Conservation (phyloP, 2,888 invertebrate species). For the Rotaria socialis region DNA sequence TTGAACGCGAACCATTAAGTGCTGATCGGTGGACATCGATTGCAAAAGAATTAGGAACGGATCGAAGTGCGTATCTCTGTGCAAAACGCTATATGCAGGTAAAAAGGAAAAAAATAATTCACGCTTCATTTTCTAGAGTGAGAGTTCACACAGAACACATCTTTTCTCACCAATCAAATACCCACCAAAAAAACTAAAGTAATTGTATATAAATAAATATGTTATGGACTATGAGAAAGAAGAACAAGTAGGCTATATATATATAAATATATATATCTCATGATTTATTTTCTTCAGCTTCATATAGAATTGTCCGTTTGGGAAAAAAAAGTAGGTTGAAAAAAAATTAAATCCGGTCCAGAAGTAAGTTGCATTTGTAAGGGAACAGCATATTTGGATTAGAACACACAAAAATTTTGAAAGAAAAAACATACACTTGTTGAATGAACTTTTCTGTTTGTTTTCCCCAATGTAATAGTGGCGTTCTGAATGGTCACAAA, state of each 20-base stretch:
- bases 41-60: slow-evolving; percentile 10
- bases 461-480: neutral
- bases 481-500: neutral
- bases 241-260: slow-evolving; percentile 29
- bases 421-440: no score
- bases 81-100: slow-evolving; percentile 37
- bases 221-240: neutral
- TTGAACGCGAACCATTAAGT: slow-evolving; percentile 17
- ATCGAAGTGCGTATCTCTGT: slow-evolving; percentile 36
- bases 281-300: slow-evolving; percentile 20
- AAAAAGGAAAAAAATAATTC: neutral
- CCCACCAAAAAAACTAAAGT: slow-evolving; percentile 12
- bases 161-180: slow-evolving; percentile 21
- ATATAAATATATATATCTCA: neutral
- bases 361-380: neutral
- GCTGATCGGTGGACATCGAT: neutral
- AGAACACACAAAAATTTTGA: no score
- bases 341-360: neutral
- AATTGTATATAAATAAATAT: slow-evolving; percentile 1
- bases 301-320: slow-evolving; percentile 1
- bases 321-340: slow-evolving; percentile 13
- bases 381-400: neutral
- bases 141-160: slow-evolving; percentile 18
- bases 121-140: slow-evolving; percentile 18
- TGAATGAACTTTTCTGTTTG: no score